Conservation (phyloP, 2,888 invertebrate genomes). For the Leptothorax acervorum region DNA sequence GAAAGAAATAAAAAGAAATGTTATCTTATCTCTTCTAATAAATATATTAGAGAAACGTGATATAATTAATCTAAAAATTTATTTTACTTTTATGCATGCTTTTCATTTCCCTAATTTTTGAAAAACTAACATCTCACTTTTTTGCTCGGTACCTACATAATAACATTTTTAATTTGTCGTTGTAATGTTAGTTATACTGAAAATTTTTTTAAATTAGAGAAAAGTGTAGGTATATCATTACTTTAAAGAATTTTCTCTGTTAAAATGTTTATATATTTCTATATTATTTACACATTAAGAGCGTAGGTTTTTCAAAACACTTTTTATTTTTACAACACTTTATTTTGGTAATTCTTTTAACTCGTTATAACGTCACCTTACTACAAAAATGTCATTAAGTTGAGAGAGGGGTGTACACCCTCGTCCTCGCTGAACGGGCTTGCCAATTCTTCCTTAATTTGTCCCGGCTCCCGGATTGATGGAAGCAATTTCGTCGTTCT, state of each 20-base stretch:
- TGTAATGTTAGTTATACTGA: background rate
- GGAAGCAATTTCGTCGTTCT: conserved; percentile 82
- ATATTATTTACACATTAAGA: background rate
- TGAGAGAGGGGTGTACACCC: conserved; percentile 15
- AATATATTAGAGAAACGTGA: background rate
- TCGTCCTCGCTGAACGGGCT: conserved; percentile 22
- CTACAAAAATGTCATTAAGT: conserved; percentile 74
- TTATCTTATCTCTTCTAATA: background rate
- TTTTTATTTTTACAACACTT: background rate
- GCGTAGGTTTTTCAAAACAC: background rate
- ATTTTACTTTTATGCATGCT: background rate
- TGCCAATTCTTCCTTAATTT: conserved; percentile 80
- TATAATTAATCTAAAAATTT: background rate
- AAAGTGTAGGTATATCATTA: background rate
- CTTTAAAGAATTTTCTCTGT: background rate
- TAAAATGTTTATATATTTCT: background rate
- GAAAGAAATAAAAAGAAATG: background rate
- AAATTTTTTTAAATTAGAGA: background rate
- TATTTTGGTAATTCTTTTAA: conserved; percentile 13
- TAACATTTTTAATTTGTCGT: background rate
- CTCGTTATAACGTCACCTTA: background rate
- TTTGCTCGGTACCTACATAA: background rate
- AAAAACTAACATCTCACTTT: background rate
- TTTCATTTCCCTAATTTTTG: background rate
- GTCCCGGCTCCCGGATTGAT: conserved; percentile 81